Conservation (phyloP, 2,888 invertebrate species). For the Bembecia ichneumoniformis region DNA sequence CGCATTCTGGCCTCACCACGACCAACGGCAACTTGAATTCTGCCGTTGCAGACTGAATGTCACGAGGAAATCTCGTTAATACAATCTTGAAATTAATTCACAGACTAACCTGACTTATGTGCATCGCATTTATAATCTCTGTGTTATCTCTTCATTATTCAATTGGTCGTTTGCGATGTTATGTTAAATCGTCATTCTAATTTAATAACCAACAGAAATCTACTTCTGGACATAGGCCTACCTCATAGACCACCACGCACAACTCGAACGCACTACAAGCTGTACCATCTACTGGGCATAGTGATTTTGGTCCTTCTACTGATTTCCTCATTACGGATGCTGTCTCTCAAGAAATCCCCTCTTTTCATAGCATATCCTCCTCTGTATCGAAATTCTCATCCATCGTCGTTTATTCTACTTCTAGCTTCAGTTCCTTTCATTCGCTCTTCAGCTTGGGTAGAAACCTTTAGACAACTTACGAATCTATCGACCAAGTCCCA, state of each 20-base stretch:
- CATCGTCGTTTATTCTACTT: conserved; percentile 9
- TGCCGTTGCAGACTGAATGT: conserved; percentile 74
- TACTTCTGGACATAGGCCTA: no score
- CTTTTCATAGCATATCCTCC: background rate
- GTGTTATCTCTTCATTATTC: conserved; percentile 11
- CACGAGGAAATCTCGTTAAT: background rate
- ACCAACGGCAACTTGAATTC: conserved; percentile 79
- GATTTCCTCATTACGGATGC: no score
- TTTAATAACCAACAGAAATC: no score
- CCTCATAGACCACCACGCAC: no score
- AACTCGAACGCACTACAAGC: no score
- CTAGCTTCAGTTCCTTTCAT: conserved; percentile 2
- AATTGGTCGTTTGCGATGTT: no score
- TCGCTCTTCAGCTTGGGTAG: background rate
- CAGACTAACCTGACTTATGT: background rate
- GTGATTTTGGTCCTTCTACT: no score
- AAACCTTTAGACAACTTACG: conserved; percentile 48
- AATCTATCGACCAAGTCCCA: conserved; percentile 74
- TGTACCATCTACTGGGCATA: no score
- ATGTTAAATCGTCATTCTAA: no score
- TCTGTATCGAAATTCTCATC: conserved; percentile 1
- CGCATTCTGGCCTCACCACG: conserved; percentile 78
- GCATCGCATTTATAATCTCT: no score
- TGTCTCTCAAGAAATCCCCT: background rate
- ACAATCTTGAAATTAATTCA: conserved; percentile 1